Evolutionary conservation across 2,797 vertebrate species (phyloP).

Genomic region (Siniperca scherzeri): DNA sequence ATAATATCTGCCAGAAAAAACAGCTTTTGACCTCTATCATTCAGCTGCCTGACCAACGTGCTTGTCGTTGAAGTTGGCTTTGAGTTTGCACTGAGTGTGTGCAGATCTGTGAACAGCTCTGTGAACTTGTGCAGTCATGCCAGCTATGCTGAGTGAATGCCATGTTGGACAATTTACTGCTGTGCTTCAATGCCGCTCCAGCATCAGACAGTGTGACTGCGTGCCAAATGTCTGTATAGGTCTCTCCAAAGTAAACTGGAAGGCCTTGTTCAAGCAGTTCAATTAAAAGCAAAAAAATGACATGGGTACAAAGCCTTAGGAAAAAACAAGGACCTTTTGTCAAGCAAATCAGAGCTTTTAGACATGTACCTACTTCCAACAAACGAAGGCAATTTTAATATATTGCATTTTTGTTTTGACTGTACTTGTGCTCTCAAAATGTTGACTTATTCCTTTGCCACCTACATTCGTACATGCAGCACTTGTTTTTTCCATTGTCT

Average conservation of each 20-base stretch:
- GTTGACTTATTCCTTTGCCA: background rate
- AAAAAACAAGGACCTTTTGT: background rate
- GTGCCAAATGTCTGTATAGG: slow-evolving; percentile 19
- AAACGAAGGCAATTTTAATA: background rate
- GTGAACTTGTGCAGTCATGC: slow-evolving; percentile 14
- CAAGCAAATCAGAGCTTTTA: background rate
- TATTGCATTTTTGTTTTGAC: background rate
- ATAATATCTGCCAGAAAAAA: slow-evolving; percentile 5
- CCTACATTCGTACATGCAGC: background rate
- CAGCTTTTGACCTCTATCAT: slow-evolving; percentile 5
- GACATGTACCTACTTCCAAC: background rate
- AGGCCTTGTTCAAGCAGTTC: background rate
- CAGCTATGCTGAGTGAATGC: slow-evolving; percentile 40
- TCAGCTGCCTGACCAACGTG: slow-evolving; percentile 4
- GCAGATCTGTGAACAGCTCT: slow-evolving; percentile 32
- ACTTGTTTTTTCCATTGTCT: background rate
- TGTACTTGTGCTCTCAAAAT: too few relatives aligned
- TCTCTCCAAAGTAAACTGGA: slow-evolving; percentile 17
- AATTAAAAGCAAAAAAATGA: background rate
- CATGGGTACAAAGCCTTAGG: background rate
- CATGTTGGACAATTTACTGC: slow-evolving; percentile 38
- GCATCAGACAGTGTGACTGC: slow-evolving; percentile 22
- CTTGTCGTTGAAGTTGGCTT: slow-evolving; percentile 7
- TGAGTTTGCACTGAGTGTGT: background rate
- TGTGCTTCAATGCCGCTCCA: slow-evolving; percentile 26